A percentile compares a stretch with the other conserved stretches of the same genome.
These are phyloP conservation scores for Athrips mouffetella DNA, from an alignment of 2,888 invertebrate genomes.

Conservation along the genomic window DNA sequence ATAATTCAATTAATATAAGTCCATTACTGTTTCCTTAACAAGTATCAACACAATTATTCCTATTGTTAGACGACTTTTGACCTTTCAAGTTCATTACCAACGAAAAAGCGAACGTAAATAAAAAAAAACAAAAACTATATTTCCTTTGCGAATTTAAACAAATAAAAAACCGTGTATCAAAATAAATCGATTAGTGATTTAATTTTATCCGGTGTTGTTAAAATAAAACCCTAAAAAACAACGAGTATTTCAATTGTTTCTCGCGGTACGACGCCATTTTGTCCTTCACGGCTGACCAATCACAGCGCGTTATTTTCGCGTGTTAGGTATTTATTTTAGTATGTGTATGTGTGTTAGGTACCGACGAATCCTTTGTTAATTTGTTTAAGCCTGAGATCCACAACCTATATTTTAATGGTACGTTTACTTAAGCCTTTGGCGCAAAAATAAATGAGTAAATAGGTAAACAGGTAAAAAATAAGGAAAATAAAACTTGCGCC, in stretches of 20 bases:
- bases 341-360: background rate
- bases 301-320: constrained; percentile 25
- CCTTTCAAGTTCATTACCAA: background rate
- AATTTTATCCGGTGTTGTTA: constrained; percentile 28
- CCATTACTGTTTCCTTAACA: too few relatives aligned
- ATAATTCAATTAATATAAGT: too few relatives aligned
- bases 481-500: too few relatives aligned
- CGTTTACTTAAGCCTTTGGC: too few relatives aligned
- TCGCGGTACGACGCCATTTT: constrained; percentile 35
- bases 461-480: too few relatives aligned
- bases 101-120: background rate
- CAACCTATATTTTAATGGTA: background rate
- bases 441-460: too few relatives aligned
- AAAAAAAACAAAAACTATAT: background rate
- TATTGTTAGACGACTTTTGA: background rate
- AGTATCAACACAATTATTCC: too few relatives aligned
- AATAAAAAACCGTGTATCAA: constrained; percentile 1
- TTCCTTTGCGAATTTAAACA: background rate
- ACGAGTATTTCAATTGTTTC: constrained; percentile 39
- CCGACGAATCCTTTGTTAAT: background rate
- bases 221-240: constrained; percentile 29
- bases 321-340: constrained; percentile 2
- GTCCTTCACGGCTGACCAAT: constrained; percentile 50
- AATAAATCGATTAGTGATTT: constrained; percentile 12
- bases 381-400: background rate